These are phyloP conservation scores for Myotis yumanensis DNA, from an alignment of 2,113 vertebrate species.

Conservation along the genomic window DNA sequence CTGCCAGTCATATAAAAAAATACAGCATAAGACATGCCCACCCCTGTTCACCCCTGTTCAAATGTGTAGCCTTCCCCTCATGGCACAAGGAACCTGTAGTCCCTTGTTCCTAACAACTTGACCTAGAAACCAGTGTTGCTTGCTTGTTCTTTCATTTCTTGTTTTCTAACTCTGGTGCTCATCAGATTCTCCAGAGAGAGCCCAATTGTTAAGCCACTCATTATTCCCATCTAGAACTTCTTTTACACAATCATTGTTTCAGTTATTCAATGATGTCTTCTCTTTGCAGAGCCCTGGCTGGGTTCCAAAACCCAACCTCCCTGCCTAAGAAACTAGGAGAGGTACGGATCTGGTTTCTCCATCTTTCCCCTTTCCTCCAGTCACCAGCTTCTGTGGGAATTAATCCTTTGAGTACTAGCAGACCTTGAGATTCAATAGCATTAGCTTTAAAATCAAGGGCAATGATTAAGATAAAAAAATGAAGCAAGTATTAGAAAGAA, in stretches of 20 bases:
- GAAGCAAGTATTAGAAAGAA: not conserved
- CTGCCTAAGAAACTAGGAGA: not conserved
- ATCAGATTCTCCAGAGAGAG: not conserved
- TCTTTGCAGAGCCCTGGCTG: not conserved
- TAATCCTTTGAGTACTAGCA: not conserved
- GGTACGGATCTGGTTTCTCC: not conserved
- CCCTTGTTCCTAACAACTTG: not conserved
- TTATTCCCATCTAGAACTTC: not conserved
- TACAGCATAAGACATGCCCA: not conserved
- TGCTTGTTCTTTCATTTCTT: not conserved
- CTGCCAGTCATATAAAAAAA: not conserved
- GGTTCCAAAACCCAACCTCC: not conserved
- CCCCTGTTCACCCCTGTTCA: not conserved
- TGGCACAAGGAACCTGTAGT: not conserved
- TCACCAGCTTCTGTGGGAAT: not conserved
- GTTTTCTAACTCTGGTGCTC: not conserved
- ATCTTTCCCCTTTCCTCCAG: not conserved
- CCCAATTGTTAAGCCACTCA: not conserved
- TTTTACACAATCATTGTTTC: not conserved
- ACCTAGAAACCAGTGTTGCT: not conserved
- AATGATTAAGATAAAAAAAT: not conserved
- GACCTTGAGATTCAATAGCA: not conserved
- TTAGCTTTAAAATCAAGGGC: not conserved
- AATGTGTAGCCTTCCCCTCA: not conserved
- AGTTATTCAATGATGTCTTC: not conserved